Evolutionary conservation across 2,888 invertebrate species (phyloP), one percentile per base, ranked within the genome.

Genomic region (Tribolium freemani): DNA sequence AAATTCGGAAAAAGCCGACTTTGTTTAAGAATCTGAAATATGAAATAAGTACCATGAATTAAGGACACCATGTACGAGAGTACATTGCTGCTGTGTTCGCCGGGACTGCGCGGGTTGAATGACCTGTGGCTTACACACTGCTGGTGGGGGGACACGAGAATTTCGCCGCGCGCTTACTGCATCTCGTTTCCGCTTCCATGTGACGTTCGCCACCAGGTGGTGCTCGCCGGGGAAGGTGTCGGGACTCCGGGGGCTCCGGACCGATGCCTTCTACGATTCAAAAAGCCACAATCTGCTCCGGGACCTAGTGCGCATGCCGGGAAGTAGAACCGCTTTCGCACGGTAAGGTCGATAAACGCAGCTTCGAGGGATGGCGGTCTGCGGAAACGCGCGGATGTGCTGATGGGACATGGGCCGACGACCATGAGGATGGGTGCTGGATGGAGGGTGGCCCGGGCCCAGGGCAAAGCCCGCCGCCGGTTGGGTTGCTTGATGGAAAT

Each of bases 81-180:
- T 79, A 80, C 81, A 80, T 82, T 82, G 83, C 81, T 81, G 82
- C 81, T 83, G 83, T 83, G 83, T 80, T 82, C 78, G 84, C 85
- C 84, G 84, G 85, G 85, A 86, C 85, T 84, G 83, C 82, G 84
- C 84, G 86, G 83, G 86, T 85, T 86, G 86, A 86, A 86, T 86
- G 86, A 86, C 86, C 86, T 85, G 84, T 82, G 82, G 85, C 83
- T 83, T 82, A 82, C 82, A 81, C 82, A 81, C 80, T 80, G 77
- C 76, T 77, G 76, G 79, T 76, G 76, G 77, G 76, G 76, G 76
- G 58, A 76, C 79, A 82, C 80, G 83, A 84, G 84, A 84, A 84
- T 82, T 84, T 84, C 83, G 84, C 84, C 84, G 83, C 84, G 84
- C 85, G 83, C 84, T 82, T 81, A 81, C 81, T 85, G 85, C 85